phyloP scores from a whole-genome alignment of 2,888 invertebrate genomes.

The Polyommatus icarus region DNA sequence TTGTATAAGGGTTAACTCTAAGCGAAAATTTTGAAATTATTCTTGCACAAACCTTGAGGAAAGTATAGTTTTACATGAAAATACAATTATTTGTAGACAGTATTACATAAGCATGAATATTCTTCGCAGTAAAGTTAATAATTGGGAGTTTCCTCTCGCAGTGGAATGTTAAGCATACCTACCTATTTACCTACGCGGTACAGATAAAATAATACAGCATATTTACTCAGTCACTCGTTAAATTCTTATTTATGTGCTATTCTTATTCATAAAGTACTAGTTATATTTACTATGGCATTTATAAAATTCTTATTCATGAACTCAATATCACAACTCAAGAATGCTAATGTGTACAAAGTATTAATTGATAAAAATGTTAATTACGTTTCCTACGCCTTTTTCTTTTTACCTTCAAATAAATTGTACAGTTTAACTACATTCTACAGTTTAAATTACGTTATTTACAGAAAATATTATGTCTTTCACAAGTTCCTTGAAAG shows the following conservation, averaged over 20 bases:
- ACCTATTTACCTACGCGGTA: not conserved
- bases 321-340: not conserved
- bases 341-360: slow-evolving; percentile 15
- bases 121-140: slow-evolving; percentile 17
- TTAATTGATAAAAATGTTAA: not conserved
- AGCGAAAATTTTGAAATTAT: not conserved
- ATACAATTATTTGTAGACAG: not conserved
- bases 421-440: not conserved
- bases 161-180: not conserved
- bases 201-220: not conserved
- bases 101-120: slow-evolving; percentile 3
- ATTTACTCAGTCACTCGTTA: not conserved
- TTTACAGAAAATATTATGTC: not conserved
- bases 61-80: not conserved
- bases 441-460: not conserved
- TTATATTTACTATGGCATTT: not conserved
- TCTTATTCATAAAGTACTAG: not conserved
- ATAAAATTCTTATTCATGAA: not conserved
- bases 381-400: not conserved
- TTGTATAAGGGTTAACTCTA: too few species aligned
- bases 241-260: not conserved
- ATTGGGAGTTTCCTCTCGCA: not conserved
- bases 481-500: not conserved
- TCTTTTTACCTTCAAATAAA: not conserved
- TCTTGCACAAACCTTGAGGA: not conserved